A percentile compares a stretch with the other conserved stretches of the same genome.
phyloP scores from a whole-genome alignment of 2,888 invertebrate genomes.

The Philereme transversata region DNA sequence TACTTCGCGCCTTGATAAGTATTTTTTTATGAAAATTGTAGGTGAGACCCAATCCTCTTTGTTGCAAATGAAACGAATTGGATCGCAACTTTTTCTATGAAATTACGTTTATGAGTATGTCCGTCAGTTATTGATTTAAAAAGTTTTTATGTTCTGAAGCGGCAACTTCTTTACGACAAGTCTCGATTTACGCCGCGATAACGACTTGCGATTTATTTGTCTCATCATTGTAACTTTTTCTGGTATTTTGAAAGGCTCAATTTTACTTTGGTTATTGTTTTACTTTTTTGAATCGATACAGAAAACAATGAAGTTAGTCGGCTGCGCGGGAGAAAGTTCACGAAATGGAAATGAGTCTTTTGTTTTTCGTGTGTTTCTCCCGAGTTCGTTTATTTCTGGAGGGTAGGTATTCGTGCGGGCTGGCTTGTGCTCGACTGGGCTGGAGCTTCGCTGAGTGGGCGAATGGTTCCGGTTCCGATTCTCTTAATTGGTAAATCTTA shows the following conservation, averaged over 20 bases:
- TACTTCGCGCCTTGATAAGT: constrained; percentile 46
- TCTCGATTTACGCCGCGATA: constrained; percentile 44
- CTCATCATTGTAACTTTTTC: constrained; percentile 42
- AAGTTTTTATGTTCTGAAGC: constrained; percentile 44
- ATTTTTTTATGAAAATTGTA: constrained; percentile 47
- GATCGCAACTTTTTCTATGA: constrained; percentile 43
- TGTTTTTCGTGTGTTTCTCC: constrained; percentile 33
- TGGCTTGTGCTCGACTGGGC: constrained; percentile 40
- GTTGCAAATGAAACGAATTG: constrained; percentile 43
- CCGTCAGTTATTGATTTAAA: constrained; percentile 43
- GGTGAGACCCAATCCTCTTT: constrained; percentile 38
- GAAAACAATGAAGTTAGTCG: constrained; percentile 10
- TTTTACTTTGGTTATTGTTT: constrained; percentile 29
- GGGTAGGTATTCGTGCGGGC: constrained; percentile 14
- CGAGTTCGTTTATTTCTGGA: constrained; percentile 25
- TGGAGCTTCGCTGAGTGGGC: constrained; percentile 62
- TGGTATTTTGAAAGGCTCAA: constrained; percentile 32
- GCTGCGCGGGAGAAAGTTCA: constrained; percentile 11
- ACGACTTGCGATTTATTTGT: constrained; percentile 43
- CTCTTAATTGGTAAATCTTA: constrained; percentile 81
- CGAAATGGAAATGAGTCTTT: constrained; percentile 34
- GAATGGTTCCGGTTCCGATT: constrained; percentile 72
- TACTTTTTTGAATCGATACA: constrained; percentile 21
- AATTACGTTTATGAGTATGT: constrained; percentile 43
- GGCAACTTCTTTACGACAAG: constrained; percentile 46